These are phyloP conservation scores for Lutraria rhynchaena DNA, from an alignment of 1,140 invertebrate genomes.

Conservation along the genomic window DNA sequence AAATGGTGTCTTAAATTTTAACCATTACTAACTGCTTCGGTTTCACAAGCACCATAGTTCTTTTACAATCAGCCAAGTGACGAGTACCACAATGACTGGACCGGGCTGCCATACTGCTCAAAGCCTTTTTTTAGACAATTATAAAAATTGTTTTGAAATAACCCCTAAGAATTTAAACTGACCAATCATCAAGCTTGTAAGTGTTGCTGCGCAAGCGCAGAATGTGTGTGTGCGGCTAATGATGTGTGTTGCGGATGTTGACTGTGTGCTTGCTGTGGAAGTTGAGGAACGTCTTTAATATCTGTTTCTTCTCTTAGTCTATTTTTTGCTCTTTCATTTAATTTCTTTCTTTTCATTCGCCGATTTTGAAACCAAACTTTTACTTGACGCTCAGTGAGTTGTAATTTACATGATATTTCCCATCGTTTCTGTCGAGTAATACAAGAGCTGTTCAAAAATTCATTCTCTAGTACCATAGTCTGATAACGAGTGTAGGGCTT, in stretches of 20 bases:
- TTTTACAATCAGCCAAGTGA: neutral
- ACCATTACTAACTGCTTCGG: neutral
- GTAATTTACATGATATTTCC: constrained; percentile 94
- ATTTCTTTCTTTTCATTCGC: constrained; percentile 99
- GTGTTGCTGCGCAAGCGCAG: constrained; percentile 51
- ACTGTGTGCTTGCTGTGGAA: constrained; percentile 62
- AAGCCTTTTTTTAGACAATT: constrained; percentile 13
- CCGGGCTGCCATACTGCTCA: neutral
- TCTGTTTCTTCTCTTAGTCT: constrained; percentile 69
- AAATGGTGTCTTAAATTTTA: neutral
- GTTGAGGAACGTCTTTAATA: constrained; percentile 61
- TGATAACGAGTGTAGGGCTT: constrained; percentile 98
- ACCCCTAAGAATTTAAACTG: constrained; percentile 9
- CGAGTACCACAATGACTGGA: constrained; percentile 20
- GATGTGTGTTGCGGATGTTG: constrained; percentile 61
- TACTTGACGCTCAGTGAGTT: constrained; percentile 94
- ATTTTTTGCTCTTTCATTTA: constrained; percentile 77
- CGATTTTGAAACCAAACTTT: constrained; percentile 93
- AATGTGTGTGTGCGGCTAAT: constrained; percentile 40
- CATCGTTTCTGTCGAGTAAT: constrained; percentile 89
- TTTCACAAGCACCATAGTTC: neutral
- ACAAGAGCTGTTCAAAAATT: constrained; percentile 87
- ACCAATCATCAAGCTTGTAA: constrained; percentile 49
- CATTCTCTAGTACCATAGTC: constrained; percentile 86
- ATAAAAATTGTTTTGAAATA: constrained; percentile 26